Evolutionary conservation across 2,888 invertebrate genomes (phyloP), one percentile per base, ranked within the genome.

Genomic region (Carabus problematicus): DNA sequence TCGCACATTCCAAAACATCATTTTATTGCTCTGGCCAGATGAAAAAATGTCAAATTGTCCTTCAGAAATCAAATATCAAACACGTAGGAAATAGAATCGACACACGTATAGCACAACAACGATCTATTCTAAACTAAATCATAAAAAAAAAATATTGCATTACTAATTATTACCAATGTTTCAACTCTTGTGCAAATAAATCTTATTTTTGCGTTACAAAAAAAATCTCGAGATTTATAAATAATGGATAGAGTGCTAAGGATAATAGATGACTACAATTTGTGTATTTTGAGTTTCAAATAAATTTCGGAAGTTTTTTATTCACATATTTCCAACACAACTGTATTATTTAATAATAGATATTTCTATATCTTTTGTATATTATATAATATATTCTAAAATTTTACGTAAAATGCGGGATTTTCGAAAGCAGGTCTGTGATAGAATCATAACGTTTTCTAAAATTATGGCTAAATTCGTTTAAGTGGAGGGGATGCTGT

Each of bases 21-120:
- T 45, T 59, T 60, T 67, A 60, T 49, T n/a, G n/a, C n/a, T n/a
- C n/a, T n/a, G n/a, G n/a, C n/a, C n/a, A 12, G 14, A 45, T 47
- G n/a, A 59, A 67, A 60, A 66, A 67, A 67, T 67, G 60, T 67
- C 67, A 60, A 47, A 40, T 14, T 12, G 59, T n/a, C 67, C 67
- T 67, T 67, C 67, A 59, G 52, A 66, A 16, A n/a, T 16, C 9
- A n/a, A 49, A 49, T 49, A 66, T 58, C 55, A 58, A 45, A 40
- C 39, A 40, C 40, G 43, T 58, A 39, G 40, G 60, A 16, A 41
- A 7, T 52, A 67, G 39, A 41, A 52, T 3, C 39, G 67, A 60
- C 52, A 52, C 42, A 67, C 59, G 60, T n/a, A n/a, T n/a, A n/a
- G 14, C 16, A 49, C 49, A 49, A n/a, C n/a, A 2, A 49, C 12